Evolutionary conservation across 23 tunicate genomes (phyloP).

Genomic region (Styela clava): DNA sequence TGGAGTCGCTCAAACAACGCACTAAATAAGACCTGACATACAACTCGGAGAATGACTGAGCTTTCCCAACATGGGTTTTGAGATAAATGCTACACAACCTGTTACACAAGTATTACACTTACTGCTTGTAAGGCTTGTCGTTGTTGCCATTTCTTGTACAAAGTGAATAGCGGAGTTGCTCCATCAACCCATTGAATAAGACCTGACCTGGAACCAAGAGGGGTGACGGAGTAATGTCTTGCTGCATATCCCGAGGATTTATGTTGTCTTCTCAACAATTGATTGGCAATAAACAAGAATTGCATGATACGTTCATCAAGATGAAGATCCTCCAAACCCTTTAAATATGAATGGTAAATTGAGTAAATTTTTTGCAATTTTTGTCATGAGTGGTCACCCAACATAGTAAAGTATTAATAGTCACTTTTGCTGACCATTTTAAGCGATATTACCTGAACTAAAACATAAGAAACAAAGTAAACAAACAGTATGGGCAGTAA

Average conservation of each 20-base stretch:
- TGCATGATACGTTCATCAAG: conserved; percentile 99
- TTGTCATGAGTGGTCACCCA: not conserved
- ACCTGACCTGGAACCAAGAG: conserved; percentile 96
- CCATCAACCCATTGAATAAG: conserved; percentile 99
- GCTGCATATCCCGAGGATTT: conserved; percentile 73
- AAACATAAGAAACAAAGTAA: not conserved
- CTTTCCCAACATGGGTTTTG: no score
- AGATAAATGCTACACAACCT: no score
- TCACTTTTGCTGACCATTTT: not conserved
- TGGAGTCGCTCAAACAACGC: no score
- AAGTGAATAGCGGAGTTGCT: conserved; percentile 85
- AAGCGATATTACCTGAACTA: not conserved
- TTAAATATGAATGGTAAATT: not conserved
- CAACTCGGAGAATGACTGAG: no score
- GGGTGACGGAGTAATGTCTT: conserved; percentile 97
- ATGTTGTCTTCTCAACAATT: conserved; percentile 77
- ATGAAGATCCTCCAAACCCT: conserved; percentile 99
- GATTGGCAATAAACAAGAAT: conserved; percentile 84
- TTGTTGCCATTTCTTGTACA: conserved; percentile 99
- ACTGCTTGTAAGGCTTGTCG: conserved; percentile 51
- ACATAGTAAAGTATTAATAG: not conserved
- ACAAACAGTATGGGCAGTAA: no score
- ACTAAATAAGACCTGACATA: no score
- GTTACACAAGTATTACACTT: no score
- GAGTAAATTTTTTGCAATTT: not conserved